Evolutionary conservation across 2,113 vertebrate species (phyloP).

Genomic region (Chiloscyllium plagiosum): DNA sequence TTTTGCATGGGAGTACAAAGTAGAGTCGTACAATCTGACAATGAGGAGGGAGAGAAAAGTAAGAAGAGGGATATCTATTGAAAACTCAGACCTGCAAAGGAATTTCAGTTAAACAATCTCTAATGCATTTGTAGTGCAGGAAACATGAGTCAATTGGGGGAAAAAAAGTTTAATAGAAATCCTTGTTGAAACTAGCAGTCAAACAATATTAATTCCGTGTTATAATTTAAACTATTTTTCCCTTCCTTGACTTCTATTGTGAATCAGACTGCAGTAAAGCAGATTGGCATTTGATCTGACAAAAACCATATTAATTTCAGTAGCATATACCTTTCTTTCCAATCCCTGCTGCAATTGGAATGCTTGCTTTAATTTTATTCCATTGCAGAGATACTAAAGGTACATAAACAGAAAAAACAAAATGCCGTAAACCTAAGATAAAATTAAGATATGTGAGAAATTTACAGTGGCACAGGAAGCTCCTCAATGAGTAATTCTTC

Average conservation of each 20-base stretch:
- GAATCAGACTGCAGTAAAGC: background rate
- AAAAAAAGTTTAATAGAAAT: background rate
- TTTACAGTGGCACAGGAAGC: background rate
- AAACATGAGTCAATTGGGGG: background rate
- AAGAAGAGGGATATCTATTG: background rate
- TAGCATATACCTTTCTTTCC: background rate
- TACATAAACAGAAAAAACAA: background rate
- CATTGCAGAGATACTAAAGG: background rate
- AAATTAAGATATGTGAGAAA: background rate
- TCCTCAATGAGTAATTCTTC: background rate
- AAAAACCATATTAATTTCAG: background rate
- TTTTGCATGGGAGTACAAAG: background rate
- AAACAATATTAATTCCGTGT: background rate
- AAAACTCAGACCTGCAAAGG: background rate
- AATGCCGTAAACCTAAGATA: background rate
- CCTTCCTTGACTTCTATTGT: background rate
- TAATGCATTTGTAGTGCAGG: background rate
- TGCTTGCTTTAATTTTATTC: background rate
- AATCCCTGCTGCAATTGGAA: background rate
- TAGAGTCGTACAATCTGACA: background rate
- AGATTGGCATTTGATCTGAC: background rate
- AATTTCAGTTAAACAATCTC: background rate
- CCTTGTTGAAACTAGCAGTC: background rate
- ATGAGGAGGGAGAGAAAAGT: background rate
- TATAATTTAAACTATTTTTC: background rate